Evolutionary conservation across 2,113 vertebrate species (phyloP), one percentile per base, ranked within the genome.

Genomic region (Laterallus jamaicensis): DNA sequence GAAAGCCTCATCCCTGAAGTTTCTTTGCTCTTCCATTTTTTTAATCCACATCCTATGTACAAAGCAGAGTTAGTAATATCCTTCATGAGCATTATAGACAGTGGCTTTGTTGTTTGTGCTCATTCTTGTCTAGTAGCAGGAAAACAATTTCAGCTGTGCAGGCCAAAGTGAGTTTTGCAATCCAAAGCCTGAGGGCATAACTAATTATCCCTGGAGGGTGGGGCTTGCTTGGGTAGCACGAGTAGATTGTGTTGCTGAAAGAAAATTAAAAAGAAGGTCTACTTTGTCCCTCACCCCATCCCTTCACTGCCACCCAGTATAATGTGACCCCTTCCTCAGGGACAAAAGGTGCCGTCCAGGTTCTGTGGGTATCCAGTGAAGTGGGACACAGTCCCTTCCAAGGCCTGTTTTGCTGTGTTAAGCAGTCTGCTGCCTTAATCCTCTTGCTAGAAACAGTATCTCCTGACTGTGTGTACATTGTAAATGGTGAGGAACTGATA

Each of bases 381-480:
- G 20, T 2, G 29, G 40, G 60, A n/a, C 49, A 8, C 22, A 6
- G 31, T n/a, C 19, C 37, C n/a, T 52, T 31, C 37, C 42, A 47
- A 29, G 63, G 19, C n/a, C 26, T 16, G 12, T 10, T 55, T 4
- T 40, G 50, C 14, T 69, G 13, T 31, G 42, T 47, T 47, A 35
- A 74, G 32, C 66, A 35, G 9, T 12, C 12, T 59, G 50, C 55
- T 69, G 32, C 11, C 29, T 47, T 32, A 39, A 69, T 37, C 47
- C 0, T 62, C 55, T 21, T 93, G 39, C 64, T 35, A 50, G 24
- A 20, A 44, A 2, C 20, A 21, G 47, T 47, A 47, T 47, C 44
- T 18, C 44, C 44, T 19, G 15, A 10, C 29, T 17, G 3, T 15
- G 2, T 19, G 4, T 24, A 8, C 10, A 0, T 5, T 26, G 56